Evolutionary conservation across 1,140 invertebrate genomes (phyloP), one percentile per base, ranked within the genome.

Genomic region (Diachasmimorpha longicaudata): DNA sequence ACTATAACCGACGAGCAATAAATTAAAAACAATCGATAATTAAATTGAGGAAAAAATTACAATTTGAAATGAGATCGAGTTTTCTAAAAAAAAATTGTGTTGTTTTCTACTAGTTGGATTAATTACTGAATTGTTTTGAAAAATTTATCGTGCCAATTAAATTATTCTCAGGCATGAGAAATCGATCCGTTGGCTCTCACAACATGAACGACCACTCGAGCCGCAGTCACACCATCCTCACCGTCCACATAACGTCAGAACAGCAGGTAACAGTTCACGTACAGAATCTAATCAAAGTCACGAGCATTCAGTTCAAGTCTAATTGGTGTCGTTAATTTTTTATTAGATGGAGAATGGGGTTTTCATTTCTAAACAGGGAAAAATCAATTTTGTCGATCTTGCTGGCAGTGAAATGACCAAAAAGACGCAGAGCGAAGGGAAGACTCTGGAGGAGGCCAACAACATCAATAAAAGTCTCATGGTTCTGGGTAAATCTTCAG

Each of bases 151-250:
- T 46, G 23, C 13, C 46, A 13, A 39, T 48, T 23, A 72, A 37
- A 52, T 48, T 36, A 13, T 67, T 70, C n/a, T 46, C 73, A 95
- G 95, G 95, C 14, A 93, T 96, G 92, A 92, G 93, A 74, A 96
- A 97, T 86, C 90, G 96, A 74, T 93, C 95, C 8, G 93, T 96
- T 1, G 96, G 96, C 55, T 89, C 93, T 21, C 98, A 99, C 86
- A 95, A 96, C 77, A 99, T 99, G 97, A 99, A 99, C 86, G 95
- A 97, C 69, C 93, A 97, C 85, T 98, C 97, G 0, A 98, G 96
- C 69, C 92, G 98, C 78, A 98, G 97, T 80, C 98, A 99, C 89
- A 97, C 97, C 0, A 94, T 99, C 71, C 92, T 99, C 42, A 97
- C 96, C 0, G 94, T 98, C 42, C 93, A 94, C 80, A 94, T 95